Conservation (phyloP, 2,113 vertebrate species). For the Melanerpes aurifrons region DNA sequence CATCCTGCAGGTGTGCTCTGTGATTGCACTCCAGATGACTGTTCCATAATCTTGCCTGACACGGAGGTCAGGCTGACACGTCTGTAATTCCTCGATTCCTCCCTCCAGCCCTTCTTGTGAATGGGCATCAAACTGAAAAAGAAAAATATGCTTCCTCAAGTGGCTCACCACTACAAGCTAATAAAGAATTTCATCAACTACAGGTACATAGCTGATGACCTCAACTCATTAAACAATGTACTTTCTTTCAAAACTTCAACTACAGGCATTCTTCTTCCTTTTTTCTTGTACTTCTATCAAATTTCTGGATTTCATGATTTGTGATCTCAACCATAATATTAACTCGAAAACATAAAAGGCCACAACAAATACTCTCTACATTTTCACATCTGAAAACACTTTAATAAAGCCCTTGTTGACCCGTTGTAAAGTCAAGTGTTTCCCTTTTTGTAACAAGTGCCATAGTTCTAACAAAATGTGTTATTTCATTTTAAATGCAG, state of each 20-base stretch:
- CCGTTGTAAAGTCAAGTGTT: not conserved
- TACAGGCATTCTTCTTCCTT: not conserved
- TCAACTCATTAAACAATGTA: not conserved
- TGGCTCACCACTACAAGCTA: not conserved
- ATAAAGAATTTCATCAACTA: not conserved
- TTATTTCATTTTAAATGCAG: constrained; percentile 51
- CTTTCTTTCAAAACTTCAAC: not conserved
- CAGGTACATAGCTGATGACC: not conserved
- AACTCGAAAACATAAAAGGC: not conserved
- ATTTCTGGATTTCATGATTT: not conserved
- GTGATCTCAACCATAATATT: not conserved
- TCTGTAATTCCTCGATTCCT: too few species aligned
- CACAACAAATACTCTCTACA: not conserved
- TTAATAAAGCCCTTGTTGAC: not conserved
- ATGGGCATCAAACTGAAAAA: not conserved
- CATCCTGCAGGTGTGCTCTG: too few species aligned
- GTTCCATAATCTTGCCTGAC: too few species aligned
- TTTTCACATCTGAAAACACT: constrained; percentile 15
- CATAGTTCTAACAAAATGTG: not conserved
- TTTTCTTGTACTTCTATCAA: not conserved
- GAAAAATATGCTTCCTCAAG: not conserved
- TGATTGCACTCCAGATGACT: too few species aligned
- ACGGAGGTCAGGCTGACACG: too few species aligned
- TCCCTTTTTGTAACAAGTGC: not conserved
- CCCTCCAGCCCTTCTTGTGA: too few species aligned